Percentiles rank a stretch among this genome's conserved stretches.
These are phyloP conservation scores for Cotesia typhae DNA, from an alignment of 1,140 invertebrate species.

Conservation along the genomic window DNA sequence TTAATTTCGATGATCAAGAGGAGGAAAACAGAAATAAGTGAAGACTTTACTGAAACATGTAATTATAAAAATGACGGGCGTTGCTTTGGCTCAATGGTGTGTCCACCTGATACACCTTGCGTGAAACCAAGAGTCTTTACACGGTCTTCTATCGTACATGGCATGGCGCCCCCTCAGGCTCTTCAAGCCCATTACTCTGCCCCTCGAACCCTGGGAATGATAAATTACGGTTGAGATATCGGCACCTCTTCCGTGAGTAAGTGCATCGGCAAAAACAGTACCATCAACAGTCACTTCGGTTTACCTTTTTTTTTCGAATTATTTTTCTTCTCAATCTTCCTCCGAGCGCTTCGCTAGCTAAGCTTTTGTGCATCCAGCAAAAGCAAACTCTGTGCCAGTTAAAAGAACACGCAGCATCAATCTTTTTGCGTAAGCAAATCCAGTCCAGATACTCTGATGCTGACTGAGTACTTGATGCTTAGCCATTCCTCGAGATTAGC, in stretches of 20 bases:
- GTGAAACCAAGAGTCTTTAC: too few relatives aligned
- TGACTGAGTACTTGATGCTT: too few relatives aligned
- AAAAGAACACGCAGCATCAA: slow-evolving; percentile 13
- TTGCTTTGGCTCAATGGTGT: too few relatives aligned
- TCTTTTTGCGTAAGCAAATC: slow-evolving; percentile 12
- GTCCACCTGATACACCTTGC: too few relatives aligned
- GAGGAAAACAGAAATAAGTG: too few relatives aligned
- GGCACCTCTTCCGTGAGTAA: slow-evolving; percentile 58
- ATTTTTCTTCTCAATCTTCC: background rate
- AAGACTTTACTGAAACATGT: too few relatives aligned
- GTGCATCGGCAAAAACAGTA: slow-evolving; percentile 33
- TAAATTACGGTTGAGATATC: slow-evolving; percentile 60
- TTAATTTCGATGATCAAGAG: too few relatives aligned
- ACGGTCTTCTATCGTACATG: background rate
- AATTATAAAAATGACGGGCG: too few relatives aligned
- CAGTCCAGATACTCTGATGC: background rate
- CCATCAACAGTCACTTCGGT: slow-evolving; percentile 12
- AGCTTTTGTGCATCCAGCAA: slow-evolving; percentile 8
- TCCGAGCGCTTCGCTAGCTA: background rate
- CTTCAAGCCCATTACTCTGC: slow-evolving; percentile 36
- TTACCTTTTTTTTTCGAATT: slow-evolving; percentile 13
- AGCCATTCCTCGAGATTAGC: background rate
- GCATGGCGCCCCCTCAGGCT: background rate
- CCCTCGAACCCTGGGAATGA: slow-evolving; percentile 50
- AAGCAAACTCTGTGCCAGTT: background rate